Conservation (phyloP, 2,113 vertebrate species). For the Tetrao urogallus region DNA sequence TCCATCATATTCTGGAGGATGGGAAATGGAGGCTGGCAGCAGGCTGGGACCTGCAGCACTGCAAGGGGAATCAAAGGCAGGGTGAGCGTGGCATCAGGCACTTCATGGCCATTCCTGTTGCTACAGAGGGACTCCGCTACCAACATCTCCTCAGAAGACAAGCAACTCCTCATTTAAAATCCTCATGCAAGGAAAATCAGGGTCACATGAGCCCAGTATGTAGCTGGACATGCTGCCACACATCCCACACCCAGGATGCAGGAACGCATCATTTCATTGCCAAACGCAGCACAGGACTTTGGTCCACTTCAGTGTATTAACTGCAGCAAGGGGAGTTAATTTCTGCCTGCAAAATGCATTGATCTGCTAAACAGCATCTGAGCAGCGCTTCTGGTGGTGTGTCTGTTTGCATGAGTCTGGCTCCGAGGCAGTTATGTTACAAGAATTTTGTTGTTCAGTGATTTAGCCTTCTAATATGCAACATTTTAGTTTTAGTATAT, state of each 20-base stretch:
- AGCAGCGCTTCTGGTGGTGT: accelerated
- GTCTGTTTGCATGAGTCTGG: not conserved
- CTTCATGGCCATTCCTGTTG: not conserved
- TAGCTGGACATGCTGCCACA: not conserved
- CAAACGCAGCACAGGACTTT: not conserved
- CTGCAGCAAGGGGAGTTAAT: not conserved
- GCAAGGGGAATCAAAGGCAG: not conserved
- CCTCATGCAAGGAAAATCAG: not conserved
- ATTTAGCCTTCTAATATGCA: not conserved
- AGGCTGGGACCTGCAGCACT: not conserved
- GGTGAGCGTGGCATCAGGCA: not conserved
- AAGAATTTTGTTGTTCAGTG: not conserved
- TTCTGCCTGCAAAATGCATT: not conserved
- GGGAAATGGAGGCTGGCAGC: not conserved
- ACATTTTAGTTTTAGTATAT: not conserved
- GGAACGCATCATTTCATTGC: not conserved
- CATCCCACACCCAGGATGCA: not conserved
- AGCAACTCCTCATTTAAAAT: not conserved
- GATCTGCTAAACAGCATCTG: not conserved
- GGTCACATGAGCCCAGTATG: not conserved
- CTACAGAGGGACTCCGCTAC: not conserved
- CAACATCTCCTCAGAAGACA: slow-evolving; percentile 2
- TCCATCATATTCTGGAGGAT: not conserved
- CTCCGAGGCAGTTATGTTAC: not conserved
- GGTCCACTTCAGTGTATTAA: not conserved